These are phyloP conservation scores for Smutsia gigantea DNA, from an alignment of 2,797 vertebrate species.

Conservation along the genomic window DNA sequence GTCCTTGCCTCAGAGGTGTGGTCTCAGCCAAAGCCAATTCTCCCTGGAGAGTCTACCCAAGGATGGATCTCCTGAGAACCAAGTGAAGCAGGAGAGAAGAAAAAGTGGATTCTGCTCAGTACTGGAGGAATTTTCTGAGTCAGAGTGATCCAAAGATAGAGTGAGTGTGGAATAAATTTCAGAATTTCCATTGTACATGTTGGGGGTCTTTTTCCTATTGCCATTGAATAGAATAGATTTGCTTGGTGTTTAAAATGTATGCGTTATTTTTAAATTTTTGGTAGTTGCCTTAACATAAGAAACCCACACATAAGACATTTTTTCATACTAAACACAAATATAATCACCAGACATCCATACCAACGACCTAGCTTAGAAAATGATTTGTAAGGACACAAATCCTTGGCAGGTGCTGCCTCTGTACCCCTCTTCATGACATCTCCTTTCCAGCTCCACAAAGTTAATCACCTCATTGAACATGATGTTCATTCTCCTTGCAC, in stretches of 20 bases:
- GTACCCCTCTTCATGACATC: neutral
- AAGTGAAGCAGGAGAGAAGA: neutral
- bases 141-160: neutral
- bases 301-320: neutral
- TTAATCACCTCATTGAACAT: neutral
- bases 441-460: neutral
- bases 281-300: neutral
- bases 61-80: neutral
- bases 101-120: constrained; percentile 2
- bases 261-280: too few species aligned
- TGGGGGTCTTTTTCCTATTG: too few species aligned
- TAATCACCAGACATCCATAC: neutral
- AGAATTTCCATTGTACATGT: too few species aligned
- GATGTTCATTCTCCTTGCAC: neutral
- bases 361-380: neutral
- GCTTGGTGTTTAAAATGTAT: too few species aligned
- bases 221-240: too few species aligned
- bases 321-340: neutral
- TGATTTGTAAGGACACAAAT: neutral
- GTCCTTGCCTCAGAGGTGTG: neutral
- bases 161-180: too few species aligned
- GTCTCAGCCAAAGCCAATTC: neutral
- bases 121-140: neutral
- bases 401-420: neutral
- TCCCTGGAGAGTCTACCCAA: neutral